These are phyloP conservation scores for Pinna nobilis DNA, from an alignment of 1,140 invertebrate genomes.

Conservation along the genomic window DNA sequence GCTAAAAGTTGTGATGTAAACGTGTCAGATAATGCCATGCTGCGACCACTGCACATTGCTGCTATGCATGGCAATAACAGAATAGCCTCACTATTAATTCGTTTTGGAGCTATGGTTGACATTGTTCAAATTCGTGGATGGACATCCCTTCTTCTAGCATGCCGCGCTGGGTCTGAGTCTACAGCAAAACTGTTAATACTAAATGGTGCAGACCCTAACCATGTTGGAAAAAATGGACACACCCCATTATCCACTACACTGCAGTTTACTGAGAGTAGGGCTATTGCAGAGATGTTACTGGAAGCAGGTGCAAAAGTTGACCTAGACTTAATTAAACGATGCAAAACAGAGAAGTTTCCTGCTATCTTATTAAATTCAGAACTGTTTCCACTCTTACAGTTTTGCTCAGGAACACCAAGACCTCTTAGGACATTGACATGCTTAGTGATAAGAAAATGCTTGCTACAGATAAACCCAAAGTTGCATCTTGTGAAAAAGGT, in stretches of 20 bases:
- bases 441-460: conserved; percentile 50
- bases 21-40: conserved; percentile 47
- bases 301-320: conserved; percentile 55
- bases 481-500: conserved; percentile 59
- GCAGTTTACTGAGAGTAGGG: conserved; percentile 45
- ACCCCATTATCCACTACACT: conserved; percentile 59
- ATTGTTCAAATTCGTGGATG: conserved; percentile 58
- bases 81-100: conserved; percentile 57
- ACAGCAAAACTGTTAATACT: conserved; percentile 55
- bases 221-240: conserved; percentile 58
- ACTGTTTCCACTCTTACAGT: conserved; percentile 45
- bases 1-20: conserved; percentile 46
- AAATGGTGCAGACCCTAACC: conserved; percentile 66
- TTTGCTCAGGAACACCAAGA: conserved; percentile 46
- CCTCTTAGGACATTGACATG: conserved; percentile 53
- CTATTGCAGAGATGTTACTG: conserved; percentile 55
- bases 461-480: conserved; percentile 41
- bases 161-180: conserved; percentile 49
- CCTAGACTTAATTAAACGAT: conserved; percentile 47
- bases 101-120: conserved; percentile 58
- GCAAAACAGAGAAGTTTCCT: conserved; percentile 54
- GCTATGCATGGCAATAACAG: conserved; percentile 58
- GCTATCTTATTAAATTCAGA: conserved; percentile 49
- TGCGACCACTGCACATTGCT: conserved; percentile 63
- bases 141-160: conserved; percentile 60